A percentile compares a stretch with the other conserved stretches of the same genome.
Conservation (phyloP, 1,140 invertebrate species). For the Brachystomella parvula region DNA sequence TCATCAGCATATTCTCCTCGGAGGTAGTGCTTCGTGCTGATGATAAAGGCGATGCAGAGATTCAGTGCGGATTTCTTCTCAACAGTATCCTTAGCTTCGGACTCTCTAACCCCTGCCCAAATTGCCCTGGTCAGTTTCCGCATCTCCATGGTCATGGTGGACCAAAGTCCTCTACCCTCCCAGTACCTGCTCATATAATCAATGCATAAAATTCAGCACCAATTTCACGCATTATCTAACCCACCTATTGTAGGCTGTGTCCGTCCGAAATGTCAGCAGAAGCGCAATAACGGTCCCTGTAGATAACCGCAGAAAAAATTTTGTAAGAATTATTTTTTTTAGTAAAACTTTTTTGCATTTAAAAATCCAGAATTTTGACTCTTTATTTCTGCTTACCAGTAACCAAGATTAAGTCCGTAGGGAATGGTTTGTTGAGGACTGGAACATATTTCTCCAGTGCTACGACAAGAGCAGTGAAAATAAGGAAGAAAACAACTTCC, state of each 20-base stretch:
- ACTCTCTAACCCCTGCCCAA: slow-evolving; percentile 19
- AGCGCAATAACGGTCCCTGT: not conserved
- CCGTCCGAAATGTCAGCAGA: not conserved
- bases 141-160: slow-evolving; percentile 18
- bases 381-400: not conserved
- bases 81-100: slow-evolving; percentile 9
- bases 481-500: not conserved
- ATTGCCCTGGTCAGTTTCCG: slow-evolving; percentile 17
- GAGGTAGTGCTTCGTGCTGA: slow-evolving; percentile 17
- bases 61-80: slow-evolving; percentile 24
- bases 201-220: too few species aligned
- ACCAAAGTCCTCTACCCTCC: slow-evolving; percentile 21
- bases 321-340: not conserved
- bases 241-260: not conserved
- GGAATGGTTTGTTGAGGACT: not conserved
- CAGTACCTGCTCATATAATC: too few species aligned
- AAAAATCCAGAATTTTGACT: too few species aligned
- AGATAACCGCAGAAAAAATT: too few species aligned
- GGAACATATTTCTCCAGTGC: not conserved
- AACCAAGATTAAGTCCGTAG: not conserved
- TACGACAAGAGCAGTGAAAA: not conserved
- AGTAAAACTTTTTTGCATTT: not conserved
- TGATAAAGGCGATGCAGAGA: slow-evolving; percentile 16
- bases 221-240: too few species aligned
- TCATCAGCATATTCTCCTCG: slow-evolving; percentile 26